Base-by-base conservation (phyloP, 2,113 vertebrate species). In the Mus pahari region DNA sequence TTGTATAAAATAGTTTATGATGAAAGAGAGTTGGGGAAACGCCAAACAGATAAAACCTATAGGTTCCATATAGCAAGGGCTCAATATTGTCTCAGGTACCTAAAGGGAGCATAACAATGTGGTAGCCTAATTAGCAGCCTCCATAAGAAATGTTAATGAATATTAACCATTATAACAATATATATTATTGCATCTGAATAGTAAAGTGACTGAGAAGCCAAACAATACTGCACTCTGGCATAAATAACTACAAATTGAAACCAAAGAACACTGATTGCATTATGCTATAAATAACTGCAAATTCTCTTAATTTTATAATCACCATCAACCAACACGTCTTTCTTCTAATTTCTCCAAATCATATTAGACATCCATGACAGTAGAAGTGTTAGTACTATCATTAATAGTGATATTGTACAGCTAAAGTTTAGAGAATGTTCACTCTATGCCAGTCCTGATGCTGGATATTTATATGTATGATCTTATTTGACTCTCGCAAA, bases 131-230 rank as follows among this genome's bases (percentile, higher is more conserved):
- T 45, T 81, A 93, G 53, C 60, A 89, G 22, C 26, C 66, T 91
- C 66, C 22, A 58, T 62, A 45, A 89, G 88, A 91, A 96, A 92
- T 48, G 58, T 60, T 39, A 96, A 58, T 13, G 82, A 24, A 73
- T 89, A 58, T 28, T 82, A 93, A 73, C 2, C 26, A 78, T 3
- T 0, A 60, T 82, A 39, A 89, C 50, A 66, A 92, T 31, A 77
- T 68, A 22, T 91, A 7, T 66, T 45, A 92, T 66, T 39, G 19
- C 68, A 79, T 96, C 53, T 75, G 55, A 58, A 93, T 64, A 73
- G 82, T 94, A 89, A 96, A 91, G 83, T 66, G 24, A 77, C 58
- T 90, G 11, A 90, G 88, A 91, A 92, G 73, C 12, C 58, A 4
- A 71, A 71, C 42, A 95, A 79, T 39, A 58, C 10, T 71, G 42